Percentiles rank a stretch among this genome's conserved stretches.
Evolutionary conservation across 2,888 invertebrate genomes (phyloP).

Genomic region (Himalopsyche japonica): DNA sequence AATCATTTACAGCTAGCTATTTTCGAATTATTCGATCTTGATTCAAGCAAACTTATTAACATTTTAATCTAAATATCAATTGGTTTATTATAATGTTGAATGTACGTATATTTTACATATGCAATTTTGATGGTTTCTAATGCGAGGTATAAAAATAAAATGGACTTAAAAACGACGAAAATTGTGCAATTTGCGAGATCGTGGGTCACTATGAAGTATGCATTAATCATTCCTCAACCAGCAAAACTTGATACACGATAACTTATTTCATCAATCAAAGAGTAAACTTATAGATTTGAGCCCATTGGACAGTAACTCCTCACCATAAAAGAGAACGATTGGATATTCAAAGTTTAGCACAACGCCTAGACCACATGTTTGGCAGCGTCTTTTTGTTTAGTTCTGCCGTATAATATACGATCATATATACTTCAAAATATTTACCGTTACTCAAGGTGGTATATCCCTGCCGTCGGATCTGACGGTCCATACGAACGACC

Average conservation of each 20-base stretch:
- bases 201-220: background rate
- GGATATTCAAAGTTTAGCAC: background rate
- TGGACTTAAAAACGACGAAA: too few species aligned
- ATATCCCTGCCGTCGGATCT: constrained; percentile 9
- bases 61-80: too few species aligned
- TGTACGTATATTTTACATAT: too few species aligned
- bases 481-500: background rate
- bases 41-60: too few species aligned
- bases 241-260: background rate
- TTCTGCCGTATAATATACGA: background rate
- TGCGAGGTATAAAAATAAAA: too few species aligned
- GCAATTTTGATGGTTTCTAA: too few species aligned
- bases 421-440: background rate
- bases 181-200: too few species aligned
- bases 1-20: too few species aligned
- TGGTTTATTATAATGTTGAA: too few species aligned
- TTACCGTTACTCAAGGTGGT: constrained; percentile 33
- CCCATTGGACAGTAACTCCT: background rate
- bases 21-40: too few species aligned
- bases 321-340: background rate
- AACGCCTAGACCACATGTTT: background rate
- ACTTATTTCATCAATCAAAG: background rate
- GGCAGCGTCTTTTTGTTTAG: background rate
- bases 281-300: background rate
- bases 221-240: background rate